phyloP scores from a whole-genome alignment of 2,888 invertebrate species.

The Chalcis sispes region DNA sequence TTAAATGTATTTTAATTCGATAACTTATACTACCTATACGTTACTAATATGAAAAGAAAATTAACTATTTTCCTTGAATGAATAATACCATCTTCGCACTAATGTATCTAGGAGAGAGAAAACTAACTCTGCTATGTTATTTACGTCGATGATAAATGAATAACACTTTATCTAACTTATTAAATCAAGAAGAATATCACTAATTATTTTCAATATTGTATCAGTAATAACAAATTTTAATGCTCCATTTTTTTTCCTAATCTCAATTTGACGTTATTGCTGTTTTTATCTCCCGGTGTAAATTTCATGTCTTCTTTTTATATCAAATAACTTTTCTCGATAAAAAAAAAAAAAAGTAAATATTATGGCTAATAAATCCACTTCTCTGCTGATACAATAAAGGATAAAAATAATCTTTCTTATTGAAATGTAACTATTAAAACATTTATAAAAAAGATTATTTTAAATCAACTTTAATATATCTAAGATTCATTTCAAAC shows the following conservation, averaged over 20 bases:
- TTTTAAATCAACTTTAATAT: too few relatives aligned
- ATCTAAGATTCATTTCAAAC: too few relatives aligned
- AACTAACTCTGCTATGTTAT: too few relatives aligned
- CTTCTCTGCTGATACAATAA: conserved; percentile 27
- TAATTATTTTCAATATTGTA: not conserved
- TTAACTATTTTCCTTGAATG: too few relatives aligned
- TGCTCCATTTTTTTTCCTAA: not conserved
- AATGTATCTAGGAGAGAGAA: not conserved
- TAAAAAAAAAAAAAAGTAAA: conserved; percentile 40
- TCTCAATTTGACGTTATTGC: conserved; percentile 16
- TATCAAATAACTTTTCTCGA: conserved; percentile 39
- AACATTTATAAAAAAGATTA: too few relatives aligned
- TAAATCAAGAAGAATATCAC: too few relatives aligned
- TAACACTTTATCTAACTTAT: too few relatives aligned
- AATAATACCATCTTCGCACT: too few relatives aligned
- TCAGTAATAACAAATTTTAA: not conserved
- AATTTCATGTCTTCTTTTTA: conserved; percentile 30
- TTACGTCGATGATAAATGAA: not conserved
- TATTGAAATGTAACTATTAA: conserved; percentile 21
- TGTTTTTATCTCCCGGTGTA: conserved; percentile 33
- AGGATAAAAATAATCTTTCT: conserved; percentile 31
- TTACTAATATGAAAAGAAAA: too few relatives aligned
- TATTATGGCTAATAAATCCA: conserved; percentile 37
- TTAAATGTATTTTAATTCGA: too few relatives aligned
- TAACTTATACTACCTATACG: too few relatives aligned